Base-by-base conservation (phyloP, 2,888 invertebrate genomes). In the Drosophila nigricruria region DNA sequence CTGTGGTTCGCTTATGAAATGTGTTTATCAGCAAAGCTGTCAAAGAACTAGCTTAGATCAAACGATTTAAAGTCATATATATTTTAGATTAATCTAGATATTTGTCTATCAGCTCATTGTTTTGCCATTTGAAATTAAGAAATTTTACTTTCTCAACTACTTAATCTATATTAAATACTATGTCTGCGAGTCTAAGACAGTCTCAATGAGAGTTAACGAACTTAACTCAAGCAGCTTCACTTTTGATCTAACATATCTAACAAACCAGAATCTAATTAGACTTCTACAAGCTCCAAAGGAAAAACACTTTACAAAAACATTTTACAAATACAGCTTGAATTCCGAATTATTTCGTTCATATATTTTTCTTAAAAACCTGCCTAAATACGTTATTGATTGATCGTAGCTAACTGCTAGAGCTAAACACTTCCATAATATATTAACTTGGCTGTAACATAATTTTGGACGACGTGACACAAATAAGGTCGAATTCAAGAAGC, bases 401-500 rank as follows among this genome's bases (percentile, higher is more conserved):
- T 52, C 50, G 14, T 2, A 8, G 2, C 1, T 10, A 49, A 5
- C 30, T 18, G n/a, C n/a, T 12, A 18, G n/a, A 30, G 16, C 9
- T 23, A 18, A 49, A 52, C 16, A 20, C 16, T 20, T 52, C 8
- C 38, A 27, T 18, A 53, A 53, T 18, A 18, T 25, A 25, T 25
- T 53, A 18, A 6, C 25, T 6, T 3, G 4, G n/a, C 3, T 56
- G n/a, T 20, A 42, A 32, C 16, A 16, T n/a, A 59, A 59, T 14
- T 9, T 40, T 32, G 38, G 40, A 1, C 20, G 34, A 56, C 45
- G 27, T 56, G 25, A 36, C 23, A 56, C 61, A 61, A 62, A 36
- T 45, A 45, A 45, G 45, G 45, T 57, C 57, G 30, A 14, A 20
- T n/a, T 2, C 5, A 25, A 52, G 14, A 30, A 25, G 6, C 16